Conservation (phyloP, 2,797 vertebrate species). For the Eleutherodactylus coqui region DNA sequence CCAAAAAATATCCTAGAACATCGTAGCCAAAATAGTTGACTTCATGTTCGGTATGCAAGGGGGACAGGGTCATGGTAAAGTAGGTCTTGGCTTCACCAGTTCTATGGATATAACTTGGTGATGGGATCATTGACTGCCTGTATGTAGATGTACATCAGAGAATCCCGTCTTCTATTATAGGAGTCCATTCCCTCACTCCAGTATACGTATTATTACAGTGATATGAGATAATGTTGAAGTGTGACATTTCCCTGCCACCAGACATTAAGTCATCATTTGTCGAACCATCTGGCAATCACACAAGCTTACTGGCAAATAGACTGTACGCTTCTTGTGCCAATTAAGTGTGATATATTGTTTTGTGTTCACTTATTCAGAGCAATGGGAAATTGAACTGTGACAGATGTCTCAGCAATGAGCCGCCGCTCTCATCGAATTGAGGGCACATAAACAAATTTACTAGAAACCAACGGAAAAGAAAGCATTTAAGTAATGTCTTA, state of each 20-base stretch:
- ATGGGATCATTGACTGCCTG: not conserved
- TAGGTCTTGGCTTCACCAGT: not conserved
- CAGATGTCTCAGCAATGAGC: conserved; percentile 28
- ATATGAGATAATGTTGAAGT: not conserved
- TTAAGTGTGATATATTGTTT: conserved; percentile 19
- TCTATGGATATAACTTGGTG: not conserved
- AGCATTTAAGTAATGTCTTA: not conserved
- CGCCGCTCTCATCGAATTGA: not conserved
- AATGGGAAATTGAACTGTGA: not conserved
- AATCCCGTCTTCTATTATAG: not conserved
- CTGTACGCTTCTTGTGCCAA: conserved; percentile 4
- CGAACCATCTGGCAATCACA: conserved; percentile 41
- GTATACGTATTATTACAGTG: not conserved
- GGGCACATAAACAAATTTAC: conserved; percentile 9
- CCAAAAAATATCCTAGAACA: not conserved
- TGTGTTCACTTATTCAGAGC: conserved; percentile 1
- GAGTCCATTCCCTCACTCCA: not conserved
- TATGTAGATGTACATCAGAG: not conserved
- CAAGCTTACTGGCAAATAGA: conserved; percentile 3
- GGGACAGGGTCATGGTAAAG: not conserved
- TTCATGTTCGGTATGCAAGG: not conserved
- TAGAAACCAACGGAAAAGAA: not conserved
- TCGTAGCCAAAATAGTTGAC: not conserved
- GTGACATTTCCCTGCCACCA: conserved; percentile 1
- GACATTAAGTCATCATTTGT: conserved; percentile 1